Conservation (phyloP, 1,140 invertebrate species). For the Bombus ignitus region DNA sequence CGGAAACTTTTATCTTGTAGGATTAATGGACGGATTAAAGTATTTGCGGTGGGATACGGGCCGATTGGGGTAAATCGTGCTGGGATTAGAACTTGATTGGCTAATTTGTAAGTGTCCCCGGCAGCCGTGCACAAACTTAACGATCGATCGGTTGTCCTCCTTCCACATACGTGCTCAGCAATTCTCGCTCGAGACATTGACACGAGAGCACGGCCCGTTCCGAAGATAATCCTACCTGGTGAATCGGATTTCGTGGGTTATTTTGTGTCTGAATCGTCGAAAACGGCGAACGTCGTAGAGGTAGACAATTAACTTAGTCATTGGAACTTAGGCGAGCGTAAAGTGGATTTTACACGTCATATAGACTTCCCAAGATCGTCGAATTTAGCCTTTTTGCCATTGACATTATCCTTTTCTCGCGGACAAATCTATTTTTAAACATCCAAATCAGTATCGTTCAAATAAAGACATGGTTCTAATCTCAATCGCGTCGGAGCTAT, state of each 20-base stretch:
- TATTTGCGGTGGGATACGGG: slow-evolving; percentile 81
- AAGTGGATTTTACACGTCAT: not conserved
- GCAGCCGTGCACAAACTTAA: slow-evolving; percentile 77
- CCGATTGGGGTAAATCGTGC: slow-evolving; percentile 78
- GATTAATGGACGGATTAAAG: slow-evolving; percentile 83
- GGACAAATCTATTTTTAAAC: not conserved
- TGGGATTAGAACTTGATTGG: slow-evolving; percentile 83
- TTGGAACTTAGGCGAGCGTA: not conserved
- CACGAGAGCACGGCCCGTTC: not conserved
- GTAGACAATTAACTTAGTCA: not conserved
- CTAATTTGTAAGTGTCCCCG: slow-evolving; percentile 83
- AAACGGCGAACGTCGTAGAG: not conserved
- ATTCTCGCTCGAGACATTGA: slow-evolving; percentile 30
- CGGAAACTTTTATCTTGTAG: slow-evolving; percentile 81
- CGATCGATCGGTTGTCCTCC: slow-evolving; percentile 76
- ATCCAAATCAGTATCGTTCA: not conserved
- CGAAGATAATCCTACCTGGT: not conserved
- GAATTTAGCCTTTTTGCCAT: too few relatives aligned
- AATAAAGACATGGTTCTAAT: not conserved
- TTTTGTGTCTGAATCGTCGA: not conserved
- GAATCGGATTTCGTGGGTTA: not conserved
- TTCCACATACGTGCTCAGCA: slow-evolving; percentile 49
- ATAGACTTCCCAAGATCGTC: too few relatives aligned
- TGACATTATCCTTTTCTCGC: not conserved
- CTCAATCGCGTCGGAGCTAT: not conserved